These are phyloP conservation scores for Acleris emargana DNA, from an alignment of 2,888 invertebrate species.

Conservation along the genomic window DNA sequence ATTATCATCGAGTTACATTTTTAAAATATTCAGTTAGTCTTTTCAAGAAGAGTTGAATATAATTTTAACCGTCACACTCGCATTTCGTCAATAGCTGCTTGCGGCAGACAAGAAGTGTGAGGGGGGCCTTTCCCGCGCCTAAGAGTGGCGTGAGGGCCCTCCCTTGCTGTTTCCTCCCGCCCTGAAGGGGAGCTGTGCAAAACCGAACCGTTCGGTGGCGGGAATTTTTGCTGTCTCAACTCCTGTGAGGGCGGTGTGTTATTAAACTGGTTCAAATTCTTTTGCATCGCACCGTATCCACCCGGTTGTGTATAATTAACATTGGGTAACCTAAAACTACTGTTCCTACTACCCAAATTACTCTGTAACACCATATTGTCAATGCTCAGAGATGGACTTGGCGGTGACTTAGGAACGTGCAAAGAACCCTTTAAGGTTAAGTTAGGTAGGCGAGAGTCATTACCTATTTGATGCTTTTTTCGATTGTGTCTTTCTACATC, in stretches of 20 bases:
- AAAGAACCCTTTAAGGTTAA: slow-evolving; percentile 84
- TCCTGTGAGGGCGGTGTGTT: slow-evolving; percentile 78
- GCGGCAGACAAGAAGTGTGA: slow-evolving; percentile 87
- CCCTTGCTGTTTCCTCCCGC: slow-evolving; percentile 54
- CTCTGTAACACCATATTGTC: slow-evolving; percentile 78
- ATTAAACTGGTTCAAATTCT: slow-evolving; percentile 83
- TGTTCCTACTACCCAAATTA: slow-evolving; percentile 80
- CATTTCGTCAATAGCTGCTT: slow-evolving; percentile 95
- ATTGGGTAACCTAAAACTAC: slow-evolving; percentile 76
- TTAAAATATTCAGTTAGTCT: slow-evolving; percentile 52
- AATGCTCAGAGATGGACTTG: slow-evolving; percentile 85
- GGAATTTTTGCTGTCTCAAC: slow-evolving; percentile 83
- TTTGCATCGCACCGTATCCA: slow-evolving; percentile 84
- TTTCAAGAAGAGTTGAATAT: slow-evolving; percentile 61
- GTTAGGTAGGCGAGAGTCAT: slow-evolving; percentile 80
- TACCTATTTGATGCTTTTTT: slow-evolving; percentile 74
- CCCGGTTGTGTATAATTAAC: slow-evolving; percentile 74
- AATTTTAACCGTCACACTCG: slow-evolving; percentile 90
- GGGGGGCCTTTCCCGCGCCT: slow-evolving; percentile 72
- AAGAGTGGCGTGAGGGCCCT: slow-evolving; percentile 72
- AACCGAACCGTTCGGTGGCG: slow-evolving; percentile 84
- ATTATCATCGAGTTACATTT: slow-evolving; percentile 65
- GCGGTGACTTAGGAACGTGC: slow-evolving; percentile 84
- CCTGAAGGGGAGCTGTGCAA: slow-evolving; percentile 68
- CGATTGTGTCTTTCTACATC: slow-evolving; percentile 87